Percentiles rank a stretch among this genome's conserved stretches.
Conservation (phyloP, 2,113 vertebrate species). For the Alouatta palliata region DNA sequence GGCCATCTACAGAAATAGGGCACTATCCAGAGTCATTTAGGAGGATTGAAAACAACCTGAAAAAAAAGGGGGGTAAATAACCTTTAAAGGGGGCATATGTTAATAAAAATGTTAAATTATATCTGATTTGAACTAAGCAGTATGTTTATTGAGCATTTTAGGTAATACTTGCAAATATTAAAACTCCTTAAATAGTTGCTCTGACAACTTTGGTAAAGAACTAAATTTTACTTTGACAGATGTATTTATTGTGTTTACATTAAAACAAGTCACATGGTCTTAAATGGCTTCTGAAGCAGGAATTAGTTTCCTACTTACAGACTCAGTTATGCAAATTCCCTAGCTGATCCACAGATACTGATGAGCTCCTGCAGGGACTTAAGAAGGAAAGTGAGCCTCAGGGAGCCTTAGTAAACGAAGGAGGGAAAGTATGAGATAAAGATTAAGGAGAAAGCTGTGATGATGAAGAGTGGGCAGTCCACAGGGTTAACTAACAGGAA, state of each 20-base stretch:
- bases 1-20: not conserved
- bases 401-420: not conserved
- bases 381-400: not conserved
- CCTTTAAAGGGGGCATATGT: not conserved
- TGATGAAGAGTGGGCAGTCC: not conserved
- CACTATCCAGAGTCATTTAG: not conserved
- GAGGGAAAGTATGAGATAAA: not conserved
- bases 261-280: slow-evolving; percentile 21
- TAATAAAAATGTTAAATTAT: slow-evolving; percentile 54
- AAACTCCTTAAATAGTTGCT: slow-evolving; percentile 45
- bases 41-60: not conserved
- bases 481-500: not conserved
- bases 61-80: not conserved
- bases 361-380: not conserved
- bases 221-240: slow-evolving; percentile 46
- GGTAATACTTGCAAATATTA: not conserved
- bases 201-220: slow-evolving; percentile 9
- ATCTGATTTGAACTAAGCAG: not conserved
- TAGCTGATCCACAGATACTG: not conserved
- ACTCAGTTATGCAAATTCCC: slow-evolving; percentile 39
- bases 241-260: slow-evolving; percentile 48
- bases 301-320: slow-evolving; percentile 34
- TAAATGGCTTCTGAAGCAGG: slow-evolving; percentile 21
- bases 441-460: not conserved
- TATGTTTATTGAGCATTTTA: slow-evolving; percentile 21